A percentile compares a stretch with the other conserved stretches of the same genome.
Evolutionary conservation across 1,140 invertebrate species (phyloP).

Genomic region (Ridgeia piscesae): DNA sequence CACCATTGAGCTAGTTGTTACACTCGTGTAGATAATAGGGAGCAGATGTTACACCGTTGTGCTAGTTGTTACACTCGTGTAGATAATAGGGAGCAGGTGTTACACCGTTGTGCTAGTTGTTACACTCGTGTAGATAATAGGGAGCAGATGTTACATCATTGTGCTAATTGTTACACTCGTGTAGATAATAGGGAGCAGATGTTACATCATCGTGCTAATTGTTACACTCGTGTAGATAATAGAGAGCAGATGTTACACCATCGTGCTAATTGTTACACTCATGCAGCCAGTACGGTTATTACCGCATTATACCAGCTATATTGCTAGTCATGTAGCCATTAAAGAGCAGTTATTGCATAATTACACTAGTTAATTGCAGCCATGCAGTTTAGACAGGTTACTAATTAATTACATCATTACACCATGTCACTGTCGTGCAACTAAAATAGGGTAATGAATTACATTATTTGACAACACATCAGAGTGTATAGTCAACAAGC

Average conservation of each 20-base stretch:
- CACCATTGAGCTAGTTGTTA: neutral
- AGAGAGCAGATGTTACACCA: neutral
- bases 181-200: neutral
- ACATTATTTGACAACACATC: too few species aligned
- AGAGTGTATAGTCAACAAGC: too few species aligned
- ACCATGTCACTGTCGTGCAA: too few species aligned
- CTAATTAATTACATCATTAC: too few species aligned
- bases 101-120: neutral
- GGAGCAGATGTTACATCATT: neutral
- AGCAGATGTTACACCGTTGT: neutral
- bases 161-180: neutral
- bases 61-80: neutral
- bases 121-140: neutral
- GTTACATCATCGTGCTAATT: neutral
- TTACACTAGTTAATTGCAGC: neutral
- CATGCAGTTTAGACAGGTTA: too few species aligned
- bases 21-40: neutral
- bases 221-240: neutral
- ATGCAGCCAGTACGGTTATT: neutral
- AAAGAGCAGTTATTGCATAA: neutral
- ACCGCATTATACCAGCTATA: neutral
- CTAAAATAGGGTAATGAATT: too few species aligned
- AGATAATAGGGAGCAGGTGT: neutral
- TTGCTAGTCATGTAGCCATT: neutral
- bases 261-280: neutral